Conservation (phyloP, 2,113 vertebrate genomes). For the Motacilla tschutschensis region DNA sequence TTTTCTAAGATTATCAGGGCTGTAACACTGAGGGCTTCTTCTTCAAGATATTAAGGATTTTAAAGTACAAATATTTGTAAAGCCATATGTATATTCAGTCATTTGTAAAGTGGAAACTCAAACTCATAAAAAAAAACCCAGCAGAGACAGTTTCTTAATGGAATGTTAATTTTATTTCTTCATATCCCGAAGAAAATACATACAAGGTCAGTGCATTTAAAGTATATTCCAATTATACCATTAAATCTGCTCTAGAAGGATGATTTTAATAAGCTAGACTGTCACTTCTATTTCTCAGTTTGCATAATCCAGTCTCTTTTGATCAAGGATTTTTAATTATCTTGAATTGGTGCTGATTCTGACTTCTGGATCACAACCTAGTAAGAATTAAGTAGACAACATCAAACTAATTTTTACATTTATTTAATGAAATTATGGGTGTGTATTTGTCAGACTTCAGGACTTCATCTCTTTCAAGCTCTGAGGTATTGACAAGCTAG, state of each 20-base stretch:
- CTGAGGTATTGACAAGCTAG: constrained; percentile 5
- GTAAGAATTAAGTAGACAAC: constrained; percentile 55
- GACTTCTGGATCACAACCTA: constrained; percentile 52
- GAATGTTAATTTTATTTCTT: constrained; percentile 57
- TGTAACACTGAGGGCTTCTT: background rate
- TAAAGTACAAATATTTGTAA: background rate
- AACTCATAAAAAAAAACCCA: background rate
- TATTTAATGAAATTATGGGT: constrained; percentile 53
- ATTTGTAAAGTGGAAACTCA: background rate
- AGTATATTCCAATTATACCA: constrained; percentile 52
- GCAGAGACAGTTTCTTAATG: constrained; percentile 18
- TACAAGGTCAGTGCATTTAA: constrained; percentile 37
- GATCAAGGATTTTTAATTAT: constrained; percentile 54
- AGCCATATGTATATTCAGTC: background rate
- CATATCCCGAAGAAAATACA: constrained; percentile 22
- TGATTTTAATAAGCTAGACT: constrained; percentile 37
- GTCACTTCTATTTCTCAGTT: constrained; percentile 52
- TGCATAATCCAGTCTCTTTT: constrained; percentile 47
- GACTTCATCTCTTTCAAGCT: constrained; percentile 2
- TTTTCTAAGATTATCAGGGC: background rate
- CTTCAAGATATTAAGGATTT: background rate
- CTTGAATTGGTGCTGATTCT: constrained; percentile 34
- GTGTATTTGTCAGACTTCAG: constrained; percentile 8
- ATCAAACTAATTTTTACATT: constrained; percentile 46
- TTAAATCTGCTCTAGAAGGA: constrained; percentile 46